These are phyloP conservation scores for Lacerta bilineata DNA, from an alignment of 2,797 vertebrate species.

Conservation along the genomic window DNA sequence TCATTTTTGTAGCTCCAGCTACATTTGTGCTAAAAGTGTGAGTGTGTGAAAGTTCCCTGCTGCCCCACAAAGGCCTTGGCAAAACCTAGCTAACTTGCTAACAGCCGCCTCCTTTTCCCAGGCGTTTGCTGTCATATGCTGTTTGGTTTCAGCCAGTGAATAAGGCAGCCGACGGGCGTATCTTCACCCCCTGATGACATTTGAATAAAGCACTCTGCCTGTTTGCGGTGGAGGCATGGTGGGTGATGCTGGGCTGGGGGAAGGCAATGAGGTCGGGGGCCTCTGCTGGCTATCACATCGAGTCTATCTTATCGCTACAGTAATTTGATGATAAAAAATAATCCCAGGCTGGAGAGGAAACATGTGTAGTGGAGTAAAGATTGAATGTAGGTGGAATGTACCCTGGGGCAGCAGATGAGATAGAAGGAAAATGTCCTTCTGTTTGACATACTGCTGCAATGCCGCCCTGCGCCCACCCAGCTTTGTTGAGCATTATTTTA, in stretches of 20 bases:
- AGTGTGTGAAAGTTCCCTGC: conserved; percentile 15
- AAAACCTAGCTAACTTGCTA: conserved; percentile 25
- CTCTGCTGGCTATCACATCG: conserved; percentile 80
- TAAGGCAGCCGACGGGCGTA: conserved; percentile 78
- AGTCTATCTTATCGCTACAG: conserved; percentile 84
- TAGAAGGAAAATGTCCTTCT: conserved; percentile 80
- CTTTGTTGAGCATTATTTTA: conserved; percentile 72
- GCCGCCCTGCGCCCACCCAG: conserved; percentile 46
- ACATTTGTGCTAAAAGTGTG: not conserved
- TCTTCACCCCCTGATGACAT: conserved; percentile 81
- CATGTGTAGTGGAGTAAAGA: conserved; percentile 89
- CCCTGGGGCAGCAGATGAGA: conserved; percentile 84
- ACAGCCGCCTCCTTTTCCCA: conserved; percentile 40
- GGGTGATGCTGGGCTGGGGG: conserved; percentile 53
- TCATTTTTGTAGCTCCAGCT: not conserved
- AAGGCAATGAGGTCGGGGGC: conserved; percentile 50
- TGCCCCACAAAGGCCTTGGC: conserved; percentile 22
- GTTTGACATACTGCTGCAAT: conserved; percentile 84
- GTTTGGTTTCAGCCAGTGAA: conserved; percentile 69
- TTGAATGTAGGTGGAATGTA: conserved; percentile 86
- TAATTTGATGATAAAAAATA: conserved; percentile 91
- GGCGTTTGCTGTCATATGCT: conserved; percentile 55
- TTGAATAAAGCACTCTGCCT: conserved; percentile 84
- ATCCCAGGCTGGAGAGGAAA: conserved; percentile 92
- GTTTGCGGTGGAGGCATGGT: conserved; percentile 47